These are phyloP conservation scores for Tyria jacobaeae DNA, from an alignment of 2,888 invertebrate genomes.

Conservation along the genomic window DNA sequence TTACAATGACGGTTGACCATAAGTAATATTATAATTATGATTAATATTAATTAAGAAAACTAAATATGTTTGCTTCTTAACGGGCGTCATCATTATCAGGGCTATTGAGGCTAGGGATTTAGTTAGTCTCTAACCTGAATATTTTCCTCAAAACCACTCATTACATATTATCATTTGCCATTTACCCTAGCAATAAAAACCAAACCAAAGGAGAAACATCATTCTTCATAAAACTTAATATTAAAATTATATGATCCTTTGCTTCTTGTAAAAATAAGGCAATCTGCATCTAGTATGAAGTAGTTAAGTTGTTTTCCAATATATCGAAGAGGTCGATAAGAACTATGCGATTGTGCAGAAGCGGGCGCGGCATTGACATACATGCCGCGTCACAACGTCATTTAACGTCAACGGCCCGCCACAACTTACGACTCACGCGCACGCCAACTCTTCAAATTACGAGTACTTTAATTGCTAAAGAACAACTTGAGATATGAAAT, in stretches of 20 bases:
- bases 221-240: neutral
- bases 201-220: too few relatives aligned
- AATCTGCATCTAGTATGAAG: constrained; percentile 30
- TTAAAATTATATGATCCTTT: too few relatives aligned
- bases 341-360: constrained; percentile 72
- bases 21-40: neutral
- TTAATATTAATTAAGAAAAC: too few relatives aligned
- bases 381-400: constrained; percentile 68
- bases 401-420: constrained; percentile 58
- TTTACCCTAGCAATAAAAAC: too few relatives aligned
- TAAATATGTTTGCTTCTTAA: neutral
- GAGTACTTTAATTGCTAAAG: constrained; percentile 3
- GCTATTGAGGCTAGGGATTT: neutral
- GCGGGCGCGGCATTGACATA: constrained; percentile 81
- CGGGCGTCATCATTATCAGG: neutral
- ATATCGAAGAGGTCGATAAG: constrained; percentile 79
- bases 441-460: constrained; percentile 42
- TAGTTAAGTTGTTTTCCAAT: constrained; percentile 66
- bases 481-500: constrained; percentile 14
- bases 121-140: neutral
- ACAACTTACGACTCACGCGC: constrained; percentile 44
- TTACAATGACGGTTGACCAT: neutral
- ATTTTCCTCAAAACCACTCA: too few relatives aligned
- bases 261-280: constrained; percentile 15
- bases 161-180: too few relatives aligned